Evolutionary conservation across 2,888 invertebrate species (phyloP).

Genomic region (Scaptomyza caliginosa): DNA sequence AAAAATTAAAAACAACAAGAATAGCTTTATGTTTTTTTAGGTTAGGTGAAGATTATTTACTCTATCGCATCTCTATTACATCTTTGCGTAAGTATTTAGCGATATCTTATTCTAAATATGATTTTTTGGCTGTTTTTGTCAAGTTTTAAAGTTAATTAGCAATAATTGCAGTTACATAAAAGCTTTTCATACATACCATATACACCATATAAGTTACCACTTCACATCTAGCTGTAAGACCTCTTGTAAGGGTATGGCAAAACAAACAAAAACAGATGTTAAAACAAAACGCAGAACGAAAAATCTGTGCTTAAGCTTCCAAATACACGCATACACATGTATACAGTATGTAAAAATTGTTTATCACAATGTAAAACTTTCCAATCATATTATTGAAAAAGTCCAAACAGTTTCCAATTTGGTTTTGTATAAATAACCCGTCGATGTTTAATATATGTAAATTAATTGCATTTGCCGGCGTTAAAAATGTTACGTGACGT

Average conservation of each 20-base stretch:
- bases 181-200: too few relatives aligned
- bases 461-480: constrained; percentile 40
- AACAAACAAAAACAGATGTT: constrained; percentile 23
- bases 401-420: not conserved
- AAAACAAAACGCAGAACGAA: constrained; percentile 14
- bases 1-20: constrained; percentile 17
- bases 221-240: not conserved
- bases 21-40: not conserved
- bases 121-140: too few relatives aligned
- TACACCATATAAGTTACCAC: not conserved
- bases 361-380: not conserved
- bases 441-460: constrained; percentile 24
- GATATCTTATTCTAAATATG: too few relatives aligned
- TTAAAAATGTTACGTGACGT: constrained; percentile 59
- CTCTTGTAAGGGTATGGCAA: not conserved
- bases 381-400: not conserved
- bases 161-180: too few relatives aligned
- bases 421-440: constrained; percentile 16
- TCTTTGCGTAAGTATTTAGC: not conserved
- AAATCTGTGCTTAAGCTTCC: constrained; percentile 19
- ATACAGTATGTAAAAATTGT: not conserved
- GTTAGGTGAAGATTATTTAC: not conserved
- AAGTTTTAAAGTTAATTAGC: too few relatives aligned
- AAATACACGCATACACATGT: not conserved
- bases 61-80: not conserved